Percentiles rank a stretch among this genome's conserved stretches.
Evolutionary conservation across 2,797 vertebrate species (phyloP).

Genomic region (Channa striata): DNA sequence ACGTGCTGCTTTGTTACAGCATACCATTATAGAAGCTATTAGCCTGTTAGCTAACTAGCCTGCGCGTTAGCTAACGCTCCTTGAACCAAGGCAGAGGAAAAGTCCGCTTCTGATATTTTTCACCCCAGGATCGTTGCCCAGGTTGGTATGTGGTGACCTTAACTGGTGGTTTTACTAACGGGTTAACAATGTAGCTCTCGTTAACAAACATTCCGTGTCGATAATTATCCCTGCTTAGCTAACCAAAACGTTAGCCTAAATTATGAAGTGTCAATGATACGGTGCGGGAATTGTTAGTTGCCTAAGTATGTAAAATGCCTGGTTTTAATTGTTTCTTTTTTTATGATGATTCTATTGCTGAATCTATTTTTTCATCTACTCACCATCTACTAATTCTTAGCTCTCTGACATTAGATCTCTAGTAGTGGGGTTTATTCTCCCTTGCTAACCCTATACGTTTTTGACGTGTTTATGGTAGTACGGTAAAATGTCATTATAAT

Average conservation of each 20-base stretch:
- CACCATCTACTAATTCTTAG: not conserved
- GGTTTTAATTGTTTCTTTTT: not conserved
- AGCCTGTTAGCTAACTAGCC: slow-evolving; percentile 69
- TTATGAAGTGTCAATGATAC: slow-evolving; percentile 44
- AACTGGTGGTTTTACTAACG: not conserved
- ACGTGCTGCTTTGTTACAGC: slow-evolving; percentile 61
- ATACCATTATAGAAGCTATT: slow-evolving; percentile 63
- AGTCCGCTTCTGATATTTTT: slow-evolving; percentile 58
- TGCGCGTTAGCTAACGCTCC: slow-evolving; percentile 63
- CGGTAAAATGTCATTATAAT: not conserved
- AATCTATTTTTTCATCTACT: not conserved
- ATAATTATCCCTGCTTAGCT: slow-evolving; percentile 28
- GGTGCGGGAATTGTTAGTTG: not conserved
- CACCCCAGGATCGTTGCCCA: slow-evolving; percentile 54
- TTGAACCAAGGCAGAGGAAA: slow-evolving; percentile 60
- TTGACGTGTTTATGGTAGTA: not conserved
- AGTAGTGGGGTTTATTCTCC: not conserved
- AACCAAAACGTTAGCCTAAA: slow-evolving; percentile 56
- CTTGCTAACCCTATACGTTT: slow-evolving; percentile 19
- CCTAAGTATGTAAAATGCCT: not conserved
- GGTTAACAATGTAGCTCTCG: slow-evolving; percentile 1
- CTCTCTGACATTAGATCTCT: not conserved
- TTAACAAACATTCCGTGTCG: not conserved
- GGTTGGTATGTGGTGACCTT: slow-evolving; percentile 55
- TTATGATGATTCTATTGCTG: fast-evolving